These are phyloP conservation scores for Colius striatus DNA, from an alignment of 2,113 vertebrate species.

Conservation along the genomic window DNA sequence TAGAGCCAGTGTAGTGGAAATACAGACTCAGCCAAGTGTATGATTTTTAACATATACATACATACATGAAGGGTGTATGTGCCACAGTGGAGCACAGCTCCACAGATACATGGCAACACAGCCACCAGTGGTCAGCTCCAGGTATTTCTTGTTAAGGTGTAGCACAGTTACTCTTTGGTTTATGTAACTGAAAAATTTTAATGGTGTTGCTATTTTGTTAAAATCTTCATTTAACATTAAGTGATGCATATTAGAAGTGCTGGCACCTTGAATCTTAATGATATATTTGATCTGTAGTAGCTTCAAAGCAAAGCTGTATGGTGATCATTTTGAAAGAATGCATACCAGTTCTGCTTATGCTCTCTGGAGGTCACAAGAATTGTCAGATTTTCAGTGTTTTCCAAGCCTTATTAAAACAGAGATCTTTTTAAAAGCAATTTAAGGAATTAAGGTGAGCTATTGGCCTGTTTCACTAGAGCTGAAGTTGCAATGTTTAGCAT, in stretches of 20 bases:
- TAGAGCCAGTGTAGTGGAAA: not conserved
- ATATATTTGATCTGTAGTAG: not conserved
- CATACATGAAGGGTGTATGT: accelerated
- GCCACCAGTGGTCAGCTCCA: not conserved
- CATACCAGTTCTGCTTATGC: accelerated
- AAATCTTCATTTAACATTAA: not conserved
- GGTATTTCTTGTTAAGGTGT: not conserved
- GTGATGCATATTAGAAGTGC: not conserved
- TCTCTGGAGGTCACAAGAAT: not conserved
- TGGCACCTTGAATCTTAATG: not conserved
- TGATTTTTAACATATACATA: not conserved
- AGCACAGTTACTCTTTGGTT: not conserved
- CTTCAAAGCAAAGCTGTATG: not conserved
- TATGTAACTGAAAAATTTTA: not conserved
- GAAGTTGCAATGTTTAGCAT: not conserved
- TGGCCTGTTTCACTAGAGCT: not conserved
- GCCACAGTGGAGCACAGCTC: accelerated
- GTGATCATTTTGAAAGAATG: not conserved
- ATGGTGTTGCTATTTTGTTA: not conserved
- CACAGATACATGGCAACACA: not conserved
- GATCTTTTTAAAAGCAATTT: not conserved
- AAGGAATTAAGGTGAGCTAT: not conserved
- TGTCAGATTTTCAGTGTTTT: not conserved
- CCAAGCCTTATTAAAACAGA: not conserved
- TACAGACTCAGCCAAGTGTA: not conserved